phyloP scores from a whole-genome alignment of 2,888 invertebrate species.

The Leucophenga montana region DNA sequence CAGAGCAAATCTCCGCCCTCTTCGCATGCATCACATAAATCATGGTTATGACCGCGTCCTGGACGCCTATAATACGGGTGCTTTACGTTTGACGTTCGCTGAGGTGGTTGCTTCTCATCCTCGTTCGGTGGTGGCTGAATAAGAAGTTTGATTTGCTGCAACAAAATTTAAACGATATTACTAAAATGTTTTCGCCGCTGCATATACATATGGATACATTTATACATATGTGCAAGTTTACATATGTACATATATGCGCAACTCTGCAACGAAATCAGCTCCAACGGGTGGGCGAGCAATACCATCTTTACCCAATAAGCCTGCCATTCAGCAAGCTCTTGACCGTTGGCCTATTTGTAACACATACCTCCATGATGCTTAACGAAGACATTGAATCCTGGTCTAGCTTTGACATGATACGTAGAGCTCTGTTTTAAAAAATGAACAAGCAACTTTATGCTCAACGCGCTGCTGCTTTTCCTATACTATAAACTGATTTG shows the following conservation, averaged over 20 bases:
- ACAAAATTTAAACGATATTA: neutral
- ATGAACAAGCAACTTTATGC: too few relatives aligned
- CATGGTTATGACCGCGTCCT: slow-evolving; percentile 92
- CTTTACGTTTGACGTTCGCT: slow-evolving; percentile 77
- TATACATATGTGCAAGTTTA: neutral
- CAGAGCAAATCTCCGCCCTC: slow-evolving; percentile 96
- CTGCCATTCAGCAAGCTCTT: neutral
- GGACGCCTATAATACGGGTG: slow-evolving; percentile 90
- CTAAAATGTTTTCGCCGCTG: neutral
- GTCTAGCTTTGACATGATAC: slow-evolving; percentile 78
- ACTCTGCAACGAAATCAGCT: neutral
- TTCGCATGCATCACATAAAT: slow-evolving; percentile 93
- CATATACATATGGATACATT: neutral
- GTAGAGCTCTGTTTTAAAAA: slow-evolving; percentile 34
- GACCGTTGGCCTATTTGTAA: neutral
- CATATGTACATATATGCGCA: neutral
- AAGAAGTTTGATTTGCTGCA: slow-evolving; percentile 88
- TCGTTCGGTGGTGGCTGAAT: slow-evolving; percentile 93
- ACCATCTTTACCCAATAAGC: slow-evolving; percentile 30
- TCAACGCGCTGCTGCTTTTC: too few relatives aligned
- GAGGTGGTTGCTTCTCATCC: slow-evolving; percentile 75
- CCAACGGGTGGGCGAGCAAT: slow-evolving; percentile 30
- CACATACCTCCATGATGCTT: slow-evolving; percentile 89
- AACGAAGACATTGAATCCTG: slow-evolving; percentile 86
- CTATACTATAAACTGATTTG: too few relatives aligned